Conservation (phyloP, 2,797 vertebrate species). For the Centroberyx gerrardi region DNA sequence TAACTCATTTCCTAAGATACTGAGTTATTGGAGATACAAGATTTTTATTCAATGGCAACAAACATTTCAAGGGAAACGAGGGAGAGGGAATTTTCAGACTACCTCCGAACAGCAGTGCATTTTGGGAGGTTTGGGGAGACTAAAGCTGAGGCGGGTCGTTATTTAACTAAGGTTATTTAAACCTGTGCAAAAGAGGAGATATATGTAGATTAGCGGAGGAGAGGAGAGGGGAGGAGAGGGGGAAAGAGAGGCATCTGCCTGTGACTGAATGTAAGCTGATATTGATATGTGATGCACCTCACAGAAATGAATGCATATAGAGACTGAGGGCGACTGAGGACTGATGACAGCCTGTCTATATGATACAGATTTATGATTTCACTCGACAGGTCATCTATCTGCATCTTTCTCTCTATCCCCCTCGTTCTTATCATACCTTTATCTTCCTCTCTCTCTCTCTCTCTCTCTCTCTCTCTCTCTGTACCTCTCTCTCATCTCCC, state of each 20-base stretch:
- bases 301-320: slow-evolving; percentile 18
- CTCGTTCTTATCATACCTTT: slow-evolving; percentile 30
- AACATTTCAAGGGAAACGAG: not conserved
- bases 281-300: not conserved
- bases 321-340: slow-evolving; percentile 8
- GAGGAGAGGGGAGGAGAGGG: not conserved
- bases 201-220: not conserved
- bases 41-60: not conserved
- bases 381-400: slow-evolving; percentile 37
- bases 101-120: not conserved
- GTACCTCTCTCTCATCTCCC: slow-evolving; percentile 7
- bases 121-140: not conserved
- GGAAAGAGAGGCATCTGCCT: not conserved
- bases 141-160: not conserved
- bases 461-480: not conserved
- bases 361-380: slow-evolving; percentile 37
- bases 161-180: not conserved
- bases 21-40: not conserved
- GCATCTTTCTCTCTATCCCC: slow-evolving; percentile 1
- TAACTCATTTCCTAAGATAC: not conserved
- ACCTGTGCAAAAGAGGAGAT: not conserved
- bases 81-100: too few species aligned
- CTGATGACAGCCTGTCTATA: slow-evolving; percentile 29
- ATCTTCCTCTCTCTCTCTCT: slow-evolving; percentile 1
- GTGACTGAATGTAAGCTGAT: slow-evolving; percentile 2